phyloP scores from a whole-genome alignment of 2,113 vertebrate species.

The Phylloscopus trochiloides region DNA sequence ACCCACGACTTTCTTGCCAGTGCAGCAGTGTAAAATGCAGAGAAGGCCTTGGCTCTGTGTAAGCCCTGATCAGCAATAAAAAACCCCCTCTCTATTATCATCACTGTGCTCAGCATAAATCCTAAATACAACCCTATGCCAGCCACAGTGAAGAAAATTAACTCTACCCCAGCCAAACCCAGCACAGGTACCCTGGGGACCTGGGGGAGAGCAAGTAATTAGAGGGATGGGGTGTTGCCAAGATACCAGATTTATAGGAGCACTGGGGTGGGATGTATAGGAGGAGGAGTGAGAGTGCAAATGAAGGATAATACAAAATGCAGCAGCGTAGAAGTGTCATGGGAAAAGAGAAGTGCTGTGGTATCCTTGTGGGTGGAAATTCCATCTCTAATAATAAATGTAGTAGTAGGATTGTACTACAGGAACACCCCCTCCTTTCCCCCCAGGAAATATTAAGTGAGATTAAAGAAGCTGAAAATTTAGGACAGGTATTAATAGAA shows the following conservation, averaged over 20 bases:
- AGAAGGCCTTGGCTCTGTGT: background rate
- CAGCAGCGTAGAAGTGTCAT: background rate
- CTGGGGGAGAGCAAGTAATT: background rate
- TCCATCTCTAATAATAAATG: background rate
- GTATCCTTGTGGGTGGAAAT: constrained; percentile 13
- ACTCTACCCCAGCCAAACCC: background rate
- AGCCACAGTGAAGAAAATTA: background rate
- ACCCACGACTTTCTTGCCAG: background rate
- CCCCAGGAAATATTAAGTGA: constrained; percentile 20
- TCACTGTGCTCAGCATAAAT: background rate
- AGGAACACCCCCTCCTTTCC: background rate
- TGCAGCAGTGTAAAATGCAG: background rate
- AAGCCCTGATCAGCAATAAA: background rate
- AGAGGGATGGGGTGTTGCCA: background rate
- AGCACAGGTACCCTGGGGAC: background rate
- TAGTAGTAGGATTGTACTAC: constrained; percentile 34
- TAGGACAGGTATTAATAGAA: constrained; percentile 42
- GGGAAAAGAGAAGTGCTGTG: background rate
- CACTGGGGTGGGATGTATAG: constrained; percentile 1
- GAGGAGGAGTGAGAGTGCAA: background rate
- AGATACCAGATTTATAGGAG: background rate
- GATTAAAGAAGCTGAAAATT: constrained; percentile 38
- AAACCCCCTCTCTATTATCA: background rate
- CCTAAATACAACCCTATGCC: fast-evolving
- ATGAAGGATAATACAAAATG: background rate